Evolutionary conservation across 1,140 invertebrate species (phyloP).

Genomic region (Formica exsecta): DNA sequence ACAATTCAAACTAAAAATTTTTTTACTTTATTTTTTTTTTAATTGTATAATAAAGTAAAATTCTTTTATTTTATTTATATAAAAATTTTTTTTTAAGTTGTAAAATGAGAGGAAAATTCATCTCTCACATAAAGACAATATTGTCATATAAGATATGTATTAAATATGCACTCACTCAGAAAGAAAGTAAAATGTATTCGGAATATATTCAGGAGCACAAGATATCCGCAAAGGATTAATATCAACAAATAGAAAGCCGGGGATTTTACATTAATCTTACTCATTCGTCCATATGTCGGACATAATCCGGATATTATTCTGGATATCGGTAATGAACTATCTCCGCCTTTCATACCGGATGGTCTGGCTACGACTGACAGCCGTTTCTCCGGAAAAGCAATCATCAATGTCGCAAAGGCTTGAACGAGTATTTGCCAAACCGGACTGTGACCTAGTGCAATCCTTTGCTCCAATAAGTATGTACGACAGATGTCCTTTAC

Average conservation of each 20-base stretch:
- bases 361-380: not conserved
- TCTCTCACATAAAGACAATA: too few relatives aligned
- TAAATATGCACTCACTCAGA: not conserved
- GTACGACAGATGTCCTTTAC: constrained; percentile 60
- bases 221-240: not conserved
- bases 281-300: constrained; percentile 2
- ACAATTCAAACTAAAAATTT: too few relatives aligned
- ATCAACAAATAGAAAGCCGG: constrained; percentile 3
- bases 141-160: not conserved
- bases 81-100: not conserved
- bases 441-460: not conserved
- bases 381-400: not conserved
- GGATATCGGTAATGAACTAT: not conserved
- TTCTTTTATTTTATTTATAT: not conserved
- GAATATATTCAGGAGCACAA: not conserved
- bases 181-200: not conserved
- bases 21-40: too few relatives aligned
- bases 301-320: constrained; percentile 36
- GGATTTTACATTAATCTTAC: constrained; percentile 13
- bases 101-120: not conserved
- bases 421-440: not conserved
- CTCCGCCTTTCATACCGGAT: not conserved
- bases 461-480: constrained; percentile 46
- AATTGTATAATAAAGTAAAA: too few relatives aligned
- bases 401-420: not conserved